Percentiles rank a stretch among this genome's conserved stretches.
phyloP scores from a whole-genome alignment of 2,888 invertebrate genomes.

The Lepidochitona cinerea region DNA sequence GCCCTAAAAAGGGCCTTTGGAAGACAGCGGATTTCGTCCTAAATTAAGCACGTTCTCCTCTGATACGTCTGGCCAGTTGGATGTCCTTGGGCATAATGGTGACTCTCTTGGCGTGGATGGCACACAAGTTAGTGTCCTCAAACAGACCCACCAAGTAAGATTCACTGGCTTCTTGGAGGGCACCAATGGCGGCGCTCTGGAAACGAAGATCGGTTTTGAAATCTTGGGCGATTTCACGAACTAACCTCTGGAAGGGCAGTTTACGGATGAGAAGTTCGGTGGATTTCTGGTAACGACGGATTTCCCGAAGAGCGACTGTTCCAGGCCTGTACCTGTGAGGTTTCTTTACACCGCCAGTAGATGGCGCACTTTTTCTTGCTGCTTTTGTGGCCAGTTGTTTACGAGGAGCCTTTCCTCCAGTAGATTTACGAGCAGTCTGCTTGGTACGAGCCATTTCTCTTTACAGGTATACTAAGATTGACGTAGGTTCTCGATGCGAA shows the following conservation, averaged over 20 bases:
- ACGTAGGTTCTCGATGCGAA: too few species aligned
- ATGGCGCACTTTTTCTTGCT: not conserved
- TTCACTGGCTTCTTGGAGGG: not conserved
- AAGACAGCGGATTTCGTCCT: not conserved
- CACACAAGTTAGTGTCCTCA: not conserved
- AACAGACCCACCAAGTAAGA: not conserved
- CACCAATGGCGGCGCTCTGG: not conserved
- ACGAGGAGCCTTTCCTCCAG: not conserved
- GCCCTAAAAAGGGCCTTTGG: not conserved
- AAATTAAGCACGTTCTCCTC: not conserved
- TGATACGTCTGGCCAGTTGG: not conserved
- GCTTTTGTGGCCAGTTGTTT: not conserved
- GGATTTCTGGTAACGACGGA: not conserved
- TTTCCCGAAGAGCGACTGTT: not conserved
- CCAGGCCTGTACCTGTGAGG: not conserved
- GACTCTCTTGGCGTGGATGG: not conserved
- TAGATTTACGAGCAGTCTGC: not conserved
- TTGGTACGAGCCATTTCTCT: not conserved
- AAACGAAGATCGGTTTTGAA: not conserved
- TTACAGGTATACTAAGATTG: too few species aligned
- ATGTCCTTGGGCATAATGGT: not conserved
- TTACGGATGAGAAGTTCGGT: not conserved
- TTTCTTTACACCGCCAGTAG: not conserved
- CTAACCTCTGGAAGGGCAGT: not conserved
- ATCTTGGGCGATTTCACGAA: not conserved